These are phyloP conservation scores for Prietella phreatophila DNA, from an alignment of 2,113 vertebrate species.

Conservation along the genomic window DNA sequence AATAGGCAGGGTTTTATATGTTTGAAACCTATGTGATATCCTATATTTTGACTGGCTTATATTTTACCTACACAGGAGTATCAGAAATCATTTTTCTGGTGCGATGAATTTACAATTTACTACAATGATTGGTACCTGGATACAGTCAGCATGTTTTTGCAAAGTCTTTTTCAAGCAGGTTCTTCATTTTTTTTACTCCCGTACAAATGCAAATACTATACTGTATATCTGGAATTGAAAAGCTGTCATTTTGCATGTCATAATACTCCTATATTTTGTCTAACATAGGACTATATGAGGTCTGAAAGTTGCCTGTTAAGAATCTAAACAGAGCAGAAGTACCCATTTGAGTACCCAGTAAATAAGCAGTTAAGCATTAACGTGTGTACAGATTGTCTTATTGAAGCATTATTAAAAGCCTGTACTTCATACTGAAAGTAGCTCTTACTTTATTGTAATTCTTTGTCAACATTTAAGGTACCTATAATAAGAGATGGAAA, in stretches of 20 bases:
- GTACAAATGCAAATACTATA: not conserved
- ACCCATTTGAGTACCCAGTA: not conserved
- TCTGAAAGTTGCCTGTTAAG: slow-evolving; percentile 2
- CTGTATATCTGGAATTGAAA: slow-evolving; percentile 1
- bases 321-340: slow-evolving; percentile 10
- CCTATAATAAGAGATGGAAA: too few relatives aligned
- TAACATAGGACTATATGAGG: not conserved
- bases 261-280: not conserved
- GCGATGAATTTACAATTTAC: not conserved
- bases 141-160: slow-evolving; percentile 4
- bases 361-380: not conserved
- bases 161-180: not conserved
- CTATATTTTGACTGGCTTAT: slow-evolving; percentile 25
- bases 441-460: not conserved
- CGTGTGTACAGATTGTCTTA: not conserved
- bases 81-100: slow-evolving; percentile 10
- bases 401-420: not conserved
- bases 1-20: slow-evolving; percentile 41
- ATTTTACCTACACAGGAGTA: slow-evolving; percentile 23
- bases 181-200: not conserved
- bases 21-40: slow-evolving; percentile 8
- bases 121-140: not conserved
- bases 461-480: not conserved
- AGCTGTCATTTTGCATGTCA: slow-evolving; percentile 27
- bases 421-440: not conserved